Conservation (phyloP, 1,140 invertebrate species). For the Trypoxylus dichotomus region DNA sequence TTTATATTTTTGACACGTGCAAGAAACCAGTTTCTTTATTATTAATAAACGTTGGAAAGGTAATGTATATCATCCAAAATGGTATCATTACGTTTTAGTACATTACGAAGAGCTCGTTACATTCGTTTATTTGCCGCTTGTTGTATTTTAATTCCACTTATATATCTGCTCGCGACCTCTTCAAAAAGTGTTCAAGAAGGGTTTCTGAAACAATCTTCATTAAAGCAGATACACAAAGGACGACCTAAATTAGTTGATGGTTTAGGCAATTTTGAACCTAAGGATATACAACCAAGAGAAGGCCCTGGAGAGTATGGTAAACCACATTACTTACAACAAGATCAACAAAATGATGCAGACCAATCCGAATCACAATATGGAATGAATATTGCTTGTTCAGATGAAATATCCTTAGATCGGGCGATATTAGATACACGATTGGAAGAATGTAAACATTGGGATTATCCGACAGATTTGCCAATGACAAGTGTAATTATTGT, state of each 20-base stretch:
- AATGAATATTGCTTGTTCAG: constrained; percentile 96
- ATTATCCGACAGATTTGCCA: constrained; percentile 88
- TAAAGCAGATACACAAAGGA: constrained; percentile 33
- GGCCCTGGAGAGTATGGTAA: constrained; percentile 87
- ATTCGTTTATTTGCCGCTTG: constrained; percentile 49
- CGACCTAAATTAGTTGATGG: constrained; percentile 46
- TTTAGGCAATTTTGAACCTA: constrained; percentile 72
- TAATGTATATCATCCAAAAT: background rate
- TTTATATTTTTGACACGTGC: constrained; percentile 10
- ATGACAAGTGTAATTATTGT: constrained; percentile 95
- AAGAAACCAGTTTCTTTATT: constrained; percentile 1
- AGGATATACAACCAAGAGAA: constrained; percentile 57
- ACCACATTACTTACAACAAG: constrained; percentile 70
- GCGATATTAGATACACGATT: constrained; percentile 85
- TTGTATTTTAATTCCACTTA: constrained; percentile 49
- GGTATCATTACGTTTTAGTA: constrained; percentile 1
- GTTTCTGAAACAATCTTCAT: constrained; percentile 10
- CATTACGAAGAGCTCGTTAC: constrained; percentile 50
- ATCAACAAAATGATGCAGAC: constrained; percentile 72
- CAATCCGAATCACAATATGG: constrained; percentile 87
- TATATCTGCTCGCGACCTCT: constrained; percentile 55
- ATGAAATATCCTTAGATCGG: constrained; percentile 77
- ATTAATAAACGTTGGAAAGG: background rate
- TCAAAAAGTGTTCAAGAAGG: constrained; percentile 47
- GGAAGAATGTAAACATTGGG: constrained; percentile 94